Evolutionary conservation across 2,888 invertebrate genomes (phyloP), one percentile per base, ranked within the genome.

Genomic region (Meiosimyza decipiens): DNA sequence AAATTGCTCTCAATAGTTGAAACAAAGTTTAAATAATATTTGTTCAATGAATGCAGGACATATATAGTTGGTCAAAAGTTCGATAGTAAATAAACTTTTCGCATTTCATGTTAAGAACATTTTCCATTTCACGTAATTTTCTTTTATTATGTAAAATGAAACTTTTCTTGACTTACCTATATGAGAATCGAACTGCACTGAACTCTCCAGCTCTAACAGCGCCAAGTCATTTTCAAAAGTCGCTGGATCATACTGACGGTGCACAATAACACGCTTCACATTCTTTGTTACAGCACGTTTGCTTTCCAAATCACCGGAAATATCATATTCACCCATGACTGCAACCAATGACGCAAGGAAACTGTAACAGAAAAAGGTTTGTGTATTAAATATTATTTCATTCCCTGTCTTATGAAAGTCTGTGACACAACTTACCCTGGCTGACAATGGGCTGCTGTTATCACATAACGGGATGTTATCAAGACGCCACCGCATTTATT

Each of bases 401-500:
- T 40, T n/a, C n/a, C n/a, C n/a, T n/a, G n/a, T n/a, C n/a, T n/a
- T n/a, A n/a, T n/a, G n/a, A n/a, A n/a, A n/a, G n/a, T n/a, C n/a
- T n/a, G 15, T 13, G 18, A 13, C 28, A 1, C 6, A 51, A 77
- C 83, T 82, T 86, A 95, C 94, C 96, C 96, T 59, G 97, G 96
- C 85, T 97, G 96, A 88, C 97, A 97, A 90, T 97, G 97, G 0
- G 97, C 97, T 0, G 97, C 97, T 0, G 97, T 97, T 73, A 96
- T 92, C 6, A 97, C 96, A 83, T 92, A 96, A 85, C 91, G 91
- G 80, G 90, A 93, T 51, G 95, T 94, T 80, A 97, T 95, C n/a
- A 97, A 90, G 0, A 97, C 97, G 3, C 97, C 97, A 1, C 97
- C 97, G 83, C 97, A 97, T 87, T 97, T 97, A 88, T 97, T 97